Base-by-base conservation (phyloP, 2,113 vertebrate genomes). In the Speoplatyrhinus poulsoni region DNA sequence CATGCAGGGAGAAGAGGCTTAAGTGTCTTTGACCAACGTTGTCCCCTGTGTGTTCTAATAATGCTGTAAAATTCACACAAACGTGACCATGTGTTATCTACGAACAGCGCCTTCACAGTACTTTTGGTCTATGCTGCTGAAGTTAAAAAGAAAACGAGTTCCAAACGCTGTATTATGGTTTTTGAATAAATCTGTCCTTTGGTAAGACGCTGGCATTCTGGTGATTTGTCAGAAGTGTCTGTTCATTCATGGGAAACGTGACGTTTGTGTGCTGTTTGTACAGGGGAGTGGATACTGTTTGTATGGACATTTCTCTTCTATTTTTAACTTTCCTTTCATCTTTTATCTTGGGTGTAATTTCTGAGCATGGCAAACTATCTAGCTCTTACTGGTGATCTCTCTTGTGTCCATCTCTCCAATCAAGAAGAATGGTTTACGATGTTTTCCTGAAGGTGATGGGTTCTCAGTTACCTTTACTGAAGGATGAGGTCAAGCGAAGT, bases 131-230 rank as follows among this genome's bases (percentile, higher is more conserved):
- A 92, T 94, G 91, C 83, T 81, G 83, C 75, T 87, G 75, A 87
- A 83, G 77, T 90, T 41, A 1, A 41, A 41, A 41, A 41, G 26
- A 41, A 88, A 88, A 78, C 64, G 65, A 88, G 90, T 94, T 90
- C 91, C 91, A 90, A 95, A 94, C 91, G 92, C 93, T 98, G 96
- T 98, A 96, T 93, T 94, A 89, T 91, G 89, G 88, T 84, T 96
- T 97, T 95, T 93, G 95, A 99, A 98, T 98, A 98, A 98, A 98
- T 95, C 93, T 93, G 92, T 93, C 74, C 70, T 98, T 98, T 97
- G 93, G 81, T 98, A 98, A 26, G 93, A 93, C 88, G 60, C 79
- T 77, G 73, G 68, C 16, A 63, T 87, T 80, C 41, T 80, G 75
- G 70, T 82, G 57, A 46, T 85, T 83, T 86, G 62, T 90, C n/a